Base-by-base conservation (phyloP, 2,888 invertebrate genomes). In the Heliconius charithonia region DNA sequence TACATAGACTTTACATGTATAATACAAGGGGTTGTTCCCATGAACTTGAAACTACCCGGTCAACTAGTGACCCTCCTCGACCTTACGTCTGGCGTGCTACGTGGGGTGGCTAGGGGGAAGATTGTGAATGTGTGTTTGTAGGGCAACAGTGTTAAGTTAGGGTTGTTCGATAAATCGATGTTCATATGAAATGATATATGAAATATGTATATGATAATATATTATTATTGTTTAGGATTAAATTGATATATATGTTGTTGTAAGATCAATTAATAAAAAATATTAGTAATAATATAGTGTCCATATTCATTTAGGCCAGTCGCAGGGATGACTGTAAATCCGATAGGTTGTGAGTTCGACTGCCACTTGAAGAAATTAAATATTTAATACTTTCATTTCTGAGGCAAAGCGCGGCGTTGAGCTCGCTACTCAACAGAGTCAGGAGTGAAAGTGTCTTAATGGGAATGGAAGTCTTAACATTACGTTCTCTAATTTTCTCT, bases 21-120 rank as follows among this genome's bases (percentile, higher is more conserved):
- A 72, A 63, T 41, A 62, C 27, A 63, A 63, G 67, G 67, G 63
- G n/a, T 72, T 74, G 59, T 71, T 78, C 77, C 76, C 76, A 59
- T 81, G 80, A 80, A 79, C 82, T 78, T 80, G 79, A 78, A 77
- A 81, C 79, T 82, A 82, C 69, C 76, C 74, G 79, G 81, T 80
- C 83, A 80, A 82, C 81, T 81, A 80, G 73, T 80, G 81, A 82
- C 83, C 83, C 81, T 81, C 77, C 79, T 81, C 80, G 82, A 83
- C 81, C 83, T 81, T 81, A 75, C 65, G 71, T 74, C 74, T 74
- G 74, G 63, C 67, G 77, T 77, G 76, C 65, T 56, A 78, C 63
- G 71, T 27, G 75, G 67, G 77, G 79, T 65, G 66, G 69, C 69
- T 25, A 3, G 69, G 69, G 51, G 72, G 76, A 56, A 71, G 27